These are phyloP conservation scores for Scolanthus callimorphus DNA, from an alignment of 92 coral and sea anemone genomes.

Conservation along the genomic window DNA sequence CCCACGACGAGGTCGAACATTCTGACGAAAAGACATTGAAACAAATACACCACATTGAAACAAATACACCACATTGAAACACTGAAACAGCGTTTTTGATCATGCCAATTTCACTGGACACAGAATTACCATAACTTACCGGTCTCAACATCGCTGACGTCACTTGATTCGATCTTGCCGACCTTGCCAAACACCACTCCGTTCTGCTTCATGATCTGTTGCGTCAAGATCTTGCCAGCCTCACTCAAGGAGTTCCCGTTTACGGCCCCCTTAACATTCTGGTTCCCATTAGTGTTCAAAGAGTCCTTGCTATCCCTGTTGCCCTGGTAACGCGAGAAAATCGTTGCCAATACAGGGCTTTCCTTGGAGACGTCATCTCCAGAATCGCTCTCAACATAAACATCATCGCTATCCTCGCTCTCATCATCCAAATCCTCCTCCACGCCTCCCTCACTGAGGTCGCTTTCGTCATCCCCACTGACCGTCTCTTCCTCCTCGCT, in stretches of 20 bases:
- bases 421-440: slow-evolving; percentile 71
- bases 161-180: slow-evolving; percentile 61
- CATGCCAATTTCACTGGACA: too few relatives aligned
- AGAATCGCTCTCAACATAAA: slow-evolving; percentile 79
- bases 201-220: slow-evolving; percentile 44
- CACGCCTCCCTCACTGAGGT: slow-evolving; percentile 93
- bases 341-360: slow-evolving; percentile 25
- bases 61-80: too few relatives aligned
- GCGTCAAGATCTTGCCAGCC: slow-evolving; percentile 40
- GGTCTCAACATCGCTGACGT: slow-evolving; percentile 84
- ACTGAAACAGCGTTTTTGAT: too few relatives aligned
- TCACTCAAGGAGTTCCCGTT: slow-evolving; percentile 39
- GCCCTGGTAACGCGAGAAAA: slow-evolving; percentile 29
- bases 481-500: slow-evolving; percentile 66
- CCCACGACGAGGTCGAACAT: slow-evolving; percentile 72
- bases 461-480: slow-evolving; percentile 87
- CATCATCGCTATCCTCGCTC: slow-evolving; percentile 89
- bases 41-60: too few relatives aligned
- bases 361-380: slow-evolving; percentile 39
- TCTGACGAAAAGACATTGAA: too few relatives aligned
- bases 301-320: slow-evolving; percentile 9
- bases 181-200: slow-evolving; percentile 61
- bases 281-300: too few relatives aligned
- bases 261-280: too few relatives aligned
- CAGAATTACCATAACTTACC: too few relatives aligned